A percentile compares a stretch with the other conserved stretches of the same genome.
These are phyloP conservation scores for Xylophagus ater DNA, from an alignment of 2,888 invertebrate genomes.

Conservation along the genomic window DNA sequence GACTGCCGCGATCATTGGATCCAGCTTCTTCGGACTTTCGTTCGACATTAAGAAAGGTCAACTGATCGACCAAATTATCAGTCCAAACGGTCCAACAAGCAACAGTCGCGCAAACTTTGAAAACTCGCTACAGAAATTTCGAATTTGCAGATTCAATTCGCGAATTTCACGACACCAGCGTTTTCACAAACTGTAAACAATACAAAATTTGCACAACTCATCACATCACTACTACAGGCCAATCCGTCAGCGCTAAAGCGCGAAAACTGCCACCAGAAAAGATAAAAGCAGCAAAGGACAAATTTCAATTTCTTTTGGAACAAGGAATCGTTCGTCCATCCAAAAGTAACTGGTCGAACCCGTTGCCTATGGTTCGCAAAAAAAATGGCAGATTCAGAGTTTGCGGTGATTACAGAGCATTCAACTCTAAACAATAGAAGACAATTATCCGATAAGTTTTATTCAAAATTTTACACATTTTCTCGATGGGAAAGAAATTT, in stretches of 20 bases:
- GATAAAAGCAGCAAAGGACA: not conserved
- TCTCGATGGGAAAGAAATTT: slow-evolving; percentile 22
- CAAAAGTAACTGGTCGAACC: slow-evolving; percentile 32
- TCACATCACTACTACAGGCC: not conserved
- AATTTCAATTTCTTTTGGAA: slow-evolving; percentile 19
- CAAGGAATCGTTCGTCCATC: slow-evolving; percentile 35
- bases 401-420: slow-evolving; percentile 26
- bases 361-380: slow-evolving; percentile 27
- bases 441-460: slow-evolving; percentile 27
- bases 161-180: not conserved
- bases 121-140: not conserved
- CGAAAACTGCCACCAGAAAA: not conserved
- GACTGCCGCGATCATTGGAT: not conserved
- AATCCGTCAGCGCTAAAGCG: not conserved
- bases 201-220: not conserved
- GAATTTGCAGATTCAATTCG: not conserved
- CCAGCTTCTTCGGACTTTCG: not conserved
- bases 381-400: slow-evolving; percentile 23
- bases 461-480: slow-evolving; percentile 24
- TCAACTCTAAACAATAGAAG: slow-evolving; percentile 26
- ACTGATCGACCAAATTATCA: not conserved
- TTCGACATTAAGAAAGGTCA: not conserved
- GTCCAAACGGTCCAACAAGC: not conserved
- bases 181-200: not conserved
- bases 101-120: not conserved